phyloP scores from a whole-genome alignment of 2,113 vertebrate genomes.

The Tiliqua scincoides region DNA sequence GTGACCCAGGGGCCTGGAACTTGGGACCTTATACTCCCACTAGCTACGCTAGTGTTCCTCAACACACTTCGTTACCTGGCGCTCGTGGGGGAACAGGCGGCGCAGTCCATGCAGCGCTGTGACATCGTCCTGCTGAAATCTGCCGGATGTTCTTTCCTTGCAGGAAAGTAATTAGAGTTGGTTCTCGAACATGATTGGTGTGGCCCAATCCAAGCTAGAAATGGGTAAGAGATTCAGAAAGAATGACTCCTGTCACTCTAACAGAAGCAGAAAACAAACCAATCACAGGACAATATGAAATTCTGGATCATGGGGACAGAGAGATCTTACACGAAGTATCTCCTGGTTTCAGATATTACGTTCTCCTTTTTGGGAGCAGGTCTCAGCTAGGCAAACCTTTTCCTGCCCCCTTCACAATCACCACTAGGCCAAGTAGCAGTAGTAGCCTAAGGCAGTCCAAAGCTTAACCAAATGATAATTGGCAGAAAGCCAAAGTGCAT shows the following conservation, averaged over 20 bases:
- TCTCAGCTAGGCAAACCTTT: no score
- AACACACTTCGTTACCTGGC: conserved; percentile 60
- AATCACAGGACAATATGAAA: rapidly evolving
- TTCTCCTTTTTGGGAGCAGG: no score
- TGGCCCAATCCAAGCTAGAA: conserved; percentile 83
- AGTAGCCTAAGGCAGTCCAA: no score
- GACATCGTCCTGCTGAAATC: conserved; percentile 84
- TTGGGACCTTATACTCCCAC: no score
- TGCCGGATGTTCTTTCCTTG: conserved; percentile 83
- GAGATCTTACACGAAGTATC: no score
- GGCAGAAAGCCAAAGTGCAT: rapidly evolving
- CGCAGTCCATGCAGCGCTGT: conserved; percentile 85
- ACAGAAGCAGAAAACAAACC: no score
- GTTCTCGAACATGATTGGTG: conserved; percentile 85
- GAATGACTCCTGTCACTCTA: background rate
- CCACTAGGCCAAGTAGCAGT: no score
- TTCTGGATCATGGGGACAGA: no score
- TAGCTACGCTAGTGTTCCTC: no score
- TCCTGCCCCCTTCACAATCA: no score
- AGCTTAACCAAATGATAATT: no score
- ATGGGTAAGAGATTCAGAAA: conserved; percentile 4
- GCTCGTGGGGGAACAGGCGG: conserved; percentile 78
- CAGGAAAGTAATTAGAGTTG: conserved; percentile 79
- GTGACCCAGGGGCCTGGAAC: no score
- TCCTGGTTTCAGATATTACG: background rate